Evolutionary conservation across 2,888 invertebrate genomes (phyloP).

Genomic region (Chorisops tibialis): DNA sequence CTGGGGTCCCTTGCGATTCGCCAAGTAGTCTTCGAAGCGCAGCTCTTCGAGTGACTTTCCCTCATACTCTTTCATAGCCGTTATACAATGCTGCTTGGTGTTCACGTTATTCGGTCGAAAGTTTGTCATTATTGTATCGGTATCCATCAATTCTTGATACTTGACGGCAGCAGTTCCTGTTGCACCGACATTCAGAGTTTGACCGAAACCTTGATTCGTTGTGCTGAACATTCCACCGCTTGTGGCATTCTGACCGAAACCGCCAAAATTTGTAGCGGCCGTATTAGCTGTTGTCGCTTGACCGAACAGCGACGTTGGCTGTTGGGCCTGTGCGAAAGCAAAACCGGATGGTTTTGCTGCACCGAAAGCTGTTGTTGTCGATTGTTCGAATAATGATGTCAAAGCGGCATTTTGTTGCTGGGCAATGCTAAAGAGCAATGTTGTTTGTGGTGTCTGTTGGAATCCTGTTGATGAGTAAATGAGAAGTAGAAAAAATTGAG

Average conservation of each 20-base stretch:
- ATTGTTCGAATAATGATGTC: constrained; percentile 63
- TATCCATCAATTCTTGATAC: constrained; percentile 81
- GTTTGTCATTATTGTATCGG: constrained; percentile 87
- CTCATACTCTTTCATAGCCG: constrained; percentile 98
- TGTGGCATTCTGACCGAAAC: constrained; percentile 63
- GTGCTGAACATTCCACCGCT: constrained; percentile 56
- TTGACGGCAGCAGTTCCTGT: constrained; percentile 73
- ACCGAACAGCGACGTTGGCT: constrained; percentile 56
- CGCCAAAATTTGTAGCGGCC: constrained; percentile 54
- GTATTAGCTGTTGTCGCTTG: constrained; percentile 52
- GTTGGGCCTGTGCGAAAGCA: constrained; percentile 48
- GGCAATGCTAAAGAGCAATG: constrained; percentile 60
- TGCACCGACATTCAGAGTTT: constrained; percentile 33
- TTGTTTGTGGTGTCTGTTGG: constrained; percentile 53
- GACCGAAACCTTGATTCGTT: constrained; percentile 44
- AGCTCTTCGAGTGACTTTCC: constrained; percentile 91
- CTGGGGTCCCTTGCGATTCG: constrained; percentile 59
- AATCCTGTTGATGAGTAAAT: constrained; percentile 41
- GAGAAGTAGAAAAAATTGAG: too few species aligned
- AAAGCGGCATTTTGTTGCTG: constrained; percentile 51
- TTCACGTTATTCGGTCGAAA: constrained; percentile 81
- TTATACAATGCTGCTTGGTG: constrained; percentile 94
- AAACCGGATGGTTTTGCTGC: constrained; percentile 54
- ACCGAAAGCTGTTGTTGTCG: constrained; percentile 60
- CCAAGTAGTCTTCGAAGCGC: constrained; percentile 87